Evolutionary conservation across 2,888 invertebrate species (phyloP).

Genomic region (Philhelius pedissequus): DNA sequence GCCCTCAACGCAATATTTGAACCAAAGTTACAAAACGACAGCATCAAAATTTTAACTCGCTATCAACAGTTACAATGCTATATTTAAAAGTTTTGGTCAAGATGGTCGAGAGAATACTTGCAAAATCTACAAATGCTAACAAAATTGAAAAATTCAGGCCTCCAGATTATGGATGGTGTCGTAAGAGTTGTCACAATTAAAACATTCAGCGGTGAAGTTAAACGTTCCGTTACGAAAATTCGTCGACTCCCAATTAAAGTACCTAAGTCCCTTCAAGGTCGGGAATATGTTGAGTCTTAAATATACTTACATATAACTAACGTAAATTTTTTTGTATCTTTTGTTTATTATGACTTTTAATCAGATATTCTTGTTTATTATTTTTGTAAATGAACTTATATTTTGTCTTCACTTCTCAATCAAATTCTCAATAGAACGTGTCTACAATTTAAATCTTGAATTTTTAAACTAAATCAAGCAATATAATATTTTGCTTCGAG

Average conservation of each 20-base stretch:
- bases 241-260: background rate
- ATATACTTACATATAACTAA: too few relatives aligned
- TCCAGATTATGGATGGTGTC: background rate
- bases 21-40: background rate
- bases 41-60: background rate
- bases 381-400: too few relatives aligned
- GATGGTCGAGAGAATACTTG: slow-evolving; percentile 13
- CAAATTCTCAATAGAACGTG: too few relatives aligned
- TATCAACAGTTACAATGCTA: slow-evolving; percentile 3
- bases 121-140: background rate
- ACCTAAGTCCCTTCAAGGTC: background rate
- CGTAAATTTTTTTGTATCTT: too few relatives aligned
- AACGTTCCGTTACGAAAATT: background rate
- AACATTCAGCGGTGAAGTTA: background rate
- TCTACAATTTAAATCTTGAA: too few relatives aligned
- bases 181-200: background rate
- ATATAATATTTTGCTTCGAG: too few relatives aligned
- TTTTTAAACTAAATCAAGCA: too few relatives aligned
- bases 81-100: slow-evolving; percentile 14
- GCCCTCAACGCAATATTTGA: background rate
- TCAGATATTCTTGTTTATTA: too few relatives aligned
- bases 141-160: background rate
- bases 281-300: background rate
- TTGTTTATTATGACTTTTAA: too few relatives aligned
- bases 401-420: too few relatives aligned